Evolutionary conservation across 2,113 vertebrate species (phyloP).

Genomic region (Sakesphorus luctuosus): DNA sequence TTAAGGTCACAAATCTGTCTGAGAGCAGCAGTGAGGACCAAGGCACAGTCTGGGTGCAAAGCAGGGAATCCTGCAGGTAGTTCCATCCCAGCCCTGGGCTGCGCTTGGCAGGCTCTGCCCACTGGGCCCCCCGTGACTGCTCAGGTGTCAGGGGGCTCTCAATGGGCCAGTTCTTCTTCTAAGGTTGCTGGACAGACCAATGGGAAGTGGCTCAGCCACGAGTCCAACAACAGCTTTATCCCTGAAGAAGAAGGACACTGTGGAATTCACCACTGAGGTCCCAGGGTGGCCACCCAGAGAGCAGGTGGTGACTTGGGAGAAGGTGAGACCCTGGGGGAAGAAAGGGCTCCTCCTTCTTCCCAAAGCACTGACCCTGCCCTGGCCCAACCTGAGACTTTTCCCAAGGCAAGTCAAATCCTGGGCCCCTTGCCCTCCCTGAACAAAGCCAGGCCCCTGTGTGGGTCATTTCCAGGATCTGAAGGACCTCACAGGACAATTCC

Average conservation of each 20-base stretch:
- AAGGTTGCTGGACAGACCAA: not conserved
- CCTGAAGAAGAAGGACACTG: accelerated
- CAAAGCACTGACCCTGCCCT: not conserved
- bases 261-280: too few species aligned
- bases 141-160: not conserved
- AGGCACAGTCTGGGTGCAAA: not conserved
- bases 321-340: not conserved
- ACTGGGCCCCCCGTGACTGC: not conserved
- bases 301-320: not conserved
- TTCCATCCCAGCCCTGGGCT: not conserved
- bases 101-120: not conserved
- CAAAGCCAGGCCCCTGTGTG: not conserved
- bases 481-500: not conserved
- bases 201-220: not conserved
- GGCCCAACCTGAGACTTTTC: not conserved
- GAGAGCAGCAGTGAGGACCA: not conserved
- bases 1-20: not conserved
- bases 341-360: not conserved
- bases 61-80: not conserved
- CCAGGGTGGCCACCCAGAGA: not conserved
- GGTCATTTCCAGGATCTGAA: not conserved
- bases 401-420: not conserved
- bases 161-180: not conserved
- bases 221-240: not conserved
- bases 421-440: not conserved